These are phyloP conservation scores for Ostrea edulis DNA, from an alignment of 1,140 invertebrate species.

Conservation along the genomic window DNA sequence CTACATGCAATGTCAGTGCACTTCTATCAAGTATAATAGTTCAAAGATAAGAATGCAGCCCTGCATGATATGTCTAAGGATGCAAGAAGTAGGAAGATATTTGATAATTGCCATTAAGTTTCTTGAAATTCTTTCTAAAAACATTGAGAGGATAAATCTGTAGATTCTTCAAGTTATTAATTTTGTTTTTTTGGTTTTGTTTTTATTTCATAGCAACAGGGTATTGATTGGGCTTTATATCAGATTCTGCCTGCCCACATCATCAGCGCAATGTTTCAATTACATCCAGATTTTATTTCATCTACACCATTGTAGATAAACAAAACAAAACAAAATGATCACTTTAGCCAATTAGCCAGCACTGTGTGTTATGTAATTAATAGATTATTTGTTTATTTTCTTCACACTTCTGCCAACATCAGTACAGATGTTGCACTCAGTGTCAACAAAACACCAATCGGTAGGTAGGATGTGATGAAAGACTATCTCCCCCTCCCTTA, in stretches of 20 bases:
- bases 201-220: background rate
- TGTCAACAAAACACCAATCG: background rate
- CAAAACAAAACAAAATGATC: conserved; percentile 12
- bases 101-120: background rate
- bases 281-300: background rate
- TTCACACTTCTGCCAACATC: background rate
- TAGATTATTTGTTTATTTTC: conserved; percentile 38
- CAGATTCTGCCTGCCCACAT: background rate
- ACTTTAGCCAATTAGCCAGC: conserved; percentile 18
- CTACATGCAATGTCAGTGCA: background rate
- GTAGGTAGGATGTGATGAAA: background rate
- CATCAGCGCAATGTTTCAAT: background rate
- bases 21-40: conserved; percentile 12
- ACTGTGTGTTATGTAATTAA: conserved; percentile 8
- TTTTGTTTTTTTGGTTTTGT: background rate
- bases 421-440: background rate
- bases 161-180: background rate
- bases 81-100: background rate
- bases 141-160: background rate
- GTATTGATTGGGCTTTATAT: background rate
- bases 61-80: background rate
- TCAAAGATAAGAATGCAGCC: conserved; percentile 3
- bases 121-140: background rate
- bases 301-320: background rate
- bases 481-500: background rate